phyloP scores from a whole-genome alignment of 2,113 vertebrate species.

The Paratilapia polleni region DNA sequence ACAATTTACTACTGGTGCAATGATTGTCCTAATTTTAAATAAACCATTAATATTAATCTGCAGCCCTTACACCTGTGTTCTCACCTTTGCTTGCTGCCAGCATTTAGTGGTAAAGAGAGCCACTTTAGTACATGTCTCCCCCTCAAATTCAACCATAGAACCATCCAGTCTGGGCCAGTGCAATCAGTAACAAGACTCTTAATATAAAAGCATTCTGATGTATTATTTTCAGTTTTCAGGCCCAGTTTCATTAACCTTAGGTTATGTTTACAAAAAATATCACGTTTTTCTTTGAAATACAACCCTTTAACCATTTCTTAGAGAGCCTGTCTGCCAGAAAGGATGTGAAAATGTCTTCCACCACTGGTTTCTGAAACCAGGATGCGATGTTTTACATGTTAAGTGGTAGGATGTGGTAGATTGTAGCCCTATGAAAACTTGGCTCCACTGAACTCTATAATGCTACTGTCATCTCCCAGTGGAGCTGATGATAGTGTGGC shows the following conservation, averaged over 20 bases:
- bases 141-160: neutral
- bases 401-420: neutral
- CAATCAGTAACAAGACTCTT: neutral
- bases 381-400: neutral
- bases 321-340: neutral
- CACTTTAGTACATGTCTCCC: neutral
- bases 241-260: neutral
- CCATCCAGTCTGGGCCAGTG: neutral
- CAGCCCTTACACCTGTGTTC: neutral
- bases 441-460: neutral
- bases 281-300: neutral
- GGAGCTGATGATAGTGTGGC: conserved; percentile 1
- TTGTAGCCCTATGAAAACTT: neutral
- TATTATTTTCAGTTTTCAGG: neutral
- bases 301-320: neutral
- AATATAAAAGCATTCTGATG: neutral
- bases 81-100: neutral
- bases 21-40: neutral
- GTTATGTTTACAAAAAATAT: neutral
- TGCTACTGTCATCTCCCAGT: conserved; percentile 5
- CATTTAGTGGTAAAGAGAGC: neutral
- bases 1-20: too few species aligned
- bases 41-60: neutral
- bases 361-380: neutral
- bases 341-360: neutral